Evolutionary conservation across 2,797 vertebrate species (phyloP), one percentile per base, ranked within the genome.

Genomic region (Pogoniulus pusillus): DNA sequence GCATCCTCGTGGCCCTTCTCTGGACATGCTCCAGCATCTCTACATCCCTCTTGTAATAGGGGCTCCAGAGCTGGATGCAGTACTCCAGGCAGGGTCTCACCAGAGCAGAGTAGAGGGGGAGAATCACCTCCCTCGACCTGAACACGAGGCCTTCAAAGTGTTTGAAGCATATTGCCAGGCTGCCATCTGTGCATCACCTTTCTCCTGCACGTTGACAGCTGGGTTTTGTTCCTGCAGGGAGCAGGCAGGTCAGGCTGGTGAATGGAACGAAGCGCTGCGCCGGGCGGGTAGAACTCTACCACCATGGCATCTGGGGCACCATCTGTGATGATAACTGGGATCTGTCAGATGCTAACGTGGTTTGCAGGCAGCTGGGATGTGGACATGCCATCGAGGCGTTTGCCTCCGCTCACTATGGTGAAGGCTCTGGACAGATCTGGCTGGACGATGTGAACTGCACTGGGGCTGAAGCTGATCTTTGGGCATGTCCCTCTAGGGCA

Each of bases 241-340:
- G 84, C 79, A 85, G 60, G 51, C 90, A 59, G 47, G 63, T 97
- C 37, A 95, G 90, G 84, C 91, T 97, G 77, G 91, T 89, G 82
- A 95, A 93, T 5, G 96, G 93, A 29, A 91, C 87, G 22, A 29
- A 58, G 7, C 91, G 11, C 27, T 97, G 97, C 1, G 93, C 93
- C 10, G 96, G 97, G 8, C 95, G 97, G 95, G 88, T 97, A 62
- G 97, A 97, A 64, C 45, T 97, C 85, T 93, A 94, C 15, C 89
- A 92, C 14, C 29, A 69, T 3, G 97, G 92, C 41, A 78, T 63
- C 71, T 97, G 97, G 97, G 96, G 97, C 47, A 97, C 96, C 19
- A 7, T 97, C 68, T 97, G 96, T 32, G 96, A 96, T 63, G 93
- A 97, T 49, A 34, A 34, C 72, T 97, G 97, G 97, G 96, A 96